Conservation (phyloP, 2,113 vertebrate genomes). For the Coracopsis vasa region DNA sequence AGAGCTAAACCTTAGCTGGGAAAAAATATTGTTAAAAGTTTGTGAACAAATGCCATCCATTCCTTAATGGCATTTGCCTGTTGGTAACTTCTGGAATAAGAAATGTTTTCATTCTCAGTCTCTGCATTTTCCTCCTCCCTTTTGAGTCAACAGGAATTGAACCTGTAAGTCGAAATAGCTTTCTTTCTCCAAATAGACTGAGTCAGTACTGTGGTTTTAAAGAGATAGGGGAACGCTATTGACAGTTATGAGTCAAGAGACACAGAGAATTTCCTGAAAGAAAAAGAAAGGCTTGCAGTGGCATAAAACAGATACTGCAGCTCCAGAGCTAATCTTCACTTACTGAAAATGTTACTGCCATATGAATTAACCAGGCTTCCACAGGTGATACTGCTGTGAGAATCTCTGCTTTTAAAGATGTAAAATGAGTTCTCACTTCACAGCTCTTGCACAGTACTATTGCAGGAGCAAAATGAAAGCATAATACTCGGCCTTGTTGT, state of each 20-base stretch:
- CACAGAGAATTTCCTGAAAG: background rate
- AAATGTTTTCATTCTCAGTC: constrained; percentile 54
- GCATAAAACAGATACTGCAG: background rate
- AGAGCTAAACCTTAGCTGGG: background rate
- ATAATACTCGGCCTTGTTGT: background rate
- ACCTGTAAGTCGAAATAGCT: constrained; percentile 61
- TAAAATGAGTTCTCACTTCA: background rate
- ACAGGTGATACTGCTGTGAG: background rate
- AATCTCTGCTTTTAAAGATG: background rate
- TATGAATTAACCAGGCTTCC: background rate
- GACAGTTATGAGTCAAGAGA: background rate
- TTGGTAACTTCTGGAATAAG: constrained; percentile 54
- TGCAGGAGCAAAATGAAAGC: background rate
- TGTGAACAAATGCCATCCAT: constrained; percentile 37
- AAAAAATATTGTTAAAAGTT: constrained; percentile 37
- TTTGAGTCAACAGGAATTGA: constrained; percentile 59
- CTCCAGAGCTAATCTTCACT: background rate
- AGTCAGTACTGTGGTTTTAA: background rate
- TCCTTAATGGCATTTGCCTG: constrained; percentile 35
- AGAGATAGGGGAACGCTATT: background rate
- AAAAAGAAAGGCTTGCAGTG: background rate
- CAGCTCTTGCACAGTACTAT: background rate
- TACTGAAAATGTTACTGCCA: background rate
- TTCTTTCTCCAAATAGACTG: constrained; percentile 50
- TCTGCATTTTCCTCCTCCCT: constrained; percentile 35